Evolutionary conservation across 2,113 vertebrate species (phyloP).

Genomic region (Genyomyrus donnyi): DNA sequence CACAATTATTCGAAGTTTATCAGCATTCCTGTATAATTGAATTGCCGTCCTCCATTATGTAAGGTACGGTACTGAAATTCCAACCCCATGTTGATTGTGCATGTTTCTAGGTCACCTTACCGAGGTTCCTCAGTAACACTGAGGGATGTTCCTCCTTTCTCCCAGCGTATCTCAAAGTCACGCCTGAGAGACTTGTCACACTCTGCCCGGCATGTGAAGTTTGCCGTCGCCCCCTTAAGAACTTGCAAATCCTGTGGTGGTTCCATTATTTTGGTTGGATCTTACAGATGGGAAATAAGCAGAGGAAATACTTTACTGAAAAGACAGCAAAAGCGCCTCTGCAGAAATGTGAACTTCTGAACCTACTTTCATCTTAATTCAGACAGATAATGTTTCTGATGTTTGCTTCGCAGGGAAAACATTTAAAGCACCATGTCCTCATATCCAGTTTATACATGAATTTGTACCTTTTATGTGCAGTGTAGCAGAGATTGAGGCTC

Average conservation of each 20-base stretch:
- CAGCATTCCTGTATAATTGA: neutral
- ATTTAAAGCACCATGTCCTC: neutral
- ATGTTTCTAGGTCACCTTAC: conserved; percentile 46
- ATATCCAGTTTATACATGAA: neutral
- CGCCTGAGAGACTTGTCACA: conserved; percentile 74
- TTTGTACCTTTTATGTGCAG: conserved; percentile 78
- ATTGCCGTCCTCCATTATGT: neutral
- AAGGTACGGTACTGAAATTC: conserved; percentile 12
- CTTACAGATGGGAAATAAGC: conserved; percentile 47
- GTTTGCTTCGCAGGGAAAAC: neutral
- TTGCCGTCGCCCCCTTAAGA: conserved; percentile 62
- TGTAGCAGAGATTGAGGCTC: conserved; percentile 63
- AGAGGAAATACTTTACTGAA: neutral
- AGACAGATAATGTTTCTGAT: neutral
- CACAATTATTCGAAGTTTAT: neutral
- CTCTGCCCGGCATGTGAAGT: conserved; percentile 71
- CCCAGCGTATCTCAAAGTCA: conserved; percentile 80
- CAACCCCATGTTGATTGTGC: neutral
- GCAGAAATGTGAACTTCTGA: neutral
- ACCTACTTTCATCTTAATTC: neutral
- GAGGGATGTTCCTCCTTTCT: conserved; percentile 62
- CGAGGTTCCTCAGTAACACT: conserved; percentile 64
- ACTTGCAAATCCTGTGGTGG: conserved; percentile 67
- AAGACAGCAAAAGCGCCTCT: neutral
- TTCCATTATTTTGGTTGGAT: conserved; percentile 71